Percentiles rank a stretch among this genome's conserved stretches.
Conservation (phyloP, 2,888 invertebrate genomes). For the Eumerus sabulonum region DNA sequence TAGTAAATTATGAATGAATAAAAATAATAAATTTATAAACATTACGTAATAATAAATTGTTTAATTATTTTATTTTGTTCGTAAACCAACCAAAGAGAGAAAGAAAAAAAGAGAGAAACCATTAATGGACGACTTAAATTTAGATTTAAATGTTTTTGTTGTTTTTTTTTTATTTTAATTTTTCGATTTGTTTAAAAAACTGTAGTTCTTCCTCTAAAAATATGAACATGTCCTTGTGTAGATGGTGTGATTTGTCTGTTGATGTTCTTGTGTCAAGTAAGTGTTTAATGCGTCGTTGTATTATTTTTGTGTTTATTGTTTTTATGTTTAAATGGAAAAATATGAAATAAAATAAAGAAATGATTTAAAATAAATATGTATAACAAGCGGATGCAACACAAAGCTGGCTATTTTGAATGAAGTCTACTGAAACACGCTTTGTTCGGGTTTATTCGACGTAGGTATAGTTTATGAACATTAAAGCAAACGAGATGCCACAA, state of each 20-base stretch:
- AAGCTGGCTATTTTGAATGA: too few relatives aligned
- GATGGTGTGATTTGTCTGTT: conserved; percentile 3
- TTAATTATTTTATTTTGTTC: conserved; percentile 35
- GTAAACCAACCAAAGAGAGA: conserved; percentile 67
- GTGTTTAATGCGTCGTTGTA: conserved; percentile 27
- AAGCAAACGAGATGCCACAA: too few relatives aligned
- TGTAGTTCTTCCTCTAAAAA: too few relatives aligned
- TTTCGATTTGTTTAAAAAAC: conserved; percentile 28
- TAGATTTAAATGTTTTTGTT: conserved; percentile 46
- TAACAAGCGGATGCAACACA: conserved; percentile 20
- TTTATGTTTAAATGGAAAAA: background rate
- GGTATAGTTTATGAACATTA: too few relatives aligned
- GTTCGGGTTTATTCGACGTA: too few relatives aligned
- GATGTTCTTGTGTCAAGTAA: conserved; percentile 16
- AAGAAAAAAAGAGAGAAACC: conserved; percentile 65
- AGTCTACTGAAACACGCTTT: too few relatives aligned
- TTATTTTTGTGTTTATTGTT: conserved; percentile 5
- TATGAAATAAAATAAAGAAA: conserved; percentile 4
- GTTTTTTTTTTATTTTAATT: conserved; percentile 1
- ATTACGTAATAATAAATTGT: conserved; percentile 27
- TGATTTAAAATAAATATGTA: background rate
- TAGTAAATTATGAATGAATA: conserved; percentile 27
- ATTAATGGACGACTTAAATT: conserved; percentile 62
- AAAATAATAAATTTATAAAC: conserved; percentile 22
- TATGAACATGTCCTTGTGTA: conserved; percentile 3